phyloP scores from a whole-genome alignment of 2,113 vertebrate genomes.

The Semicossyphus pulcher region DNA sequence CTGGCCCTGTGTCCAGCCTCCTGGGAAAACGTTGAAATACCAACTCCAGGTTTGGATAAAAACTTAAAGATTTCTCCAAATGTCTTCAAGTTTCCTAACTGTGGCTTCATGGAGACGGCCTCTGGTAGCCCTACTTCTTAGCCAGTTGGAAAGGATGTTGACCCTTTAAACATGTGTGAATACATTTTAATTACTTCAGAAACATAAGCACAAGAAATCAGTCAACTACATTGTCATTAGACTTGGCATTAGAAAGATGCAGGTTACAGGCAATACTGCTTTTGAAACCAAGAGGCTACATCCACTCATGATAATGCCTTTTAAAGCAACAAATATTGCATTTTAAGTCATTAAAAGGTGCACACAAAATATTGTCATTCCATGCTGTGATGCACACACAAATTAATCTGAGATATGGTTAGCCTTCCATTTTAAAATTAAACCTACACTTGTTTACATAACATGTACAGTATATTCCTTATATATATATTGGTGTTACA shows the following conservation, averaged over 20 bases:
- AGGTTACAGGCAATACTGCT: no score
- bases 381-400: slow-evolving; percentile 17
- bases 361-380: neutral
- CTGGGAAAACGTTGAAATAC: slow-evolving; percentile 61
- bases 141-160: slow-evolving; percentile 87
- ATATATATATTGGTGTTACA: no score
- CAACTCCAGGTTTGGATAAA: slow-evolving; percentile 56
- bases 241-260: no score
- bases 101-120: slow-evolving; percentile 41
- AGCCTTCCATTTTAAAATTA: neutral
- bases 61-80: slow-evolving; percentile 72
- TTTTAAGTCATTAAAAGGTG: neutral
- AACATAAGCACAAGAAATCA: neutral
- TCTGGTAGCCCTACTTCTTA: slow-evolving; percentile 80
- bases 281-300: neutral
- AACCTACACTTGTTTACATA: no score
- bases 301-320: neutral
- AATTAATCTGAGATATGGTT: neutral
- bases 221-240: no score
- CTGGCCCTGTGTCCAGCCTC: slow-evolving; percentile 55
- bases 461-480: no score
- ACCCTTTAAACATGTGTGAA: slow-evolving; percentile 76
- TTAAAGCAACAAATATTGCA: neutral
- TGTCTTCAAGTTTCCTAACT: slow-evolving; percentile 72
- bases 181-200: slow-evolving; percentile 27